A percentile compares a stretch with the other conserved stretches of the same genome.
These are phyloP conservation scores for Nasonia oneida DNA, from an alignment of 2,888 invertebrate genomes.

Conservation along the genomic window DNA sequence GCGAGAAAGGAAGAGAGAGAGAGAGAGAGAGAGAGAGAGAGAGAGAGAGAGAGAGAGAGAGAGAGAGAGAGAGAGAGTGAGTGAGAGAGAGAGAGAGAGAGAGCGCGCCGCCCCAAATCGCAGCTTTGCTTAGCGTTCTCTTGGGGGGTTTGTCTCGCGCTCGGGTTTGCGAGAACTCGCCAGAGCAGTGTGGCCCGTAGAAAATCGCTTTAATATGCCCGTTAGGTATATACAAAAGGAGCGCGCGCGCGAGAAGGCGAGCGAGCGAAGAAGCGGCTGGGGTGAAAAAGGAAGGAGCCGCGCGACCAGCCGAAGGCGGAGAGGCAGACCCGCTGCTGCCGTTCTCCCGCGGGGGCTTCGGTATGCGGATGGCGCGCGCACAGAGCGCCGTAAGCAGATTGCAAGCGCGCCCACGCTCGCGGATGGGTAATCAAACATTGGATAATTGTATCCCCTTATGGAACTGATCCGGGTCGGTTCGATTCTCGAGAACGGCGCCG, in stretches of 20 bases:
- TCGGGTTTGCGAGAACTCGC: background rate
- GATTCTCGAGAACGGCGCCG: constrained; percentile 20
- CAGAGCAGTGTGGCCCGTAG: background rate
- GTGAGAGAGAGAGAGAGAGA: background rate
- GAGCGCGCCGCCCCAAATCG: constrained; percentile 13
- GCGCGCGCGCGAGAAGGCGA: background rate
- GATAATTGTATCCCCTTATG: constrained; percentile 73
- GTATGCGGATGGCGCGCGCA: background rate
- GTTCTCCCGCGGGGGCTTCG: background rate
- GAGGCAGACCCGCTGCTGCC: background rate
- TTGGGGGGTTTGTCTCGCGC: constrained; percentile 27
- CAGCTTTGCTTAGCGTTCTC: constrained; percentile 29
- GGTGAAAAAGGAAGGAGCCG: background rate
- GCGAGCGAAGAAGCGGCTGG: background rate
- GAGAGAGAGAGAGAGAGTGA: background rate
- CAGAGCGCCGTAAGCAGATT: constrained; percentile 64
- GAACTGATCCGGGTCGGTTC: constrained; percentile 49
- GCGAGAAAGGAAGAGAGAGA: background rate
- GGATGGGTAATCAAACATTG: constrained; percentile 72
- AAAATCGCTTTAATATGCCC: constrained; percentile 47
- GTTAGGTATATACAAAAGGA: constrained; percentile 30
- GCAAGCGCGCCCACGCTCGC: constrained; percentile 64
- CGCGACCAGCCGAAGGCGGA: background rate
- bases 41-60: constrained; percentile 3
- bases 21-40: background rate